These are phyloP conservation scores for Caenorhabditis uteleia DNA, from an alignment of 2,888 invertebrate species.

Conservation along the genomic window DNA sequence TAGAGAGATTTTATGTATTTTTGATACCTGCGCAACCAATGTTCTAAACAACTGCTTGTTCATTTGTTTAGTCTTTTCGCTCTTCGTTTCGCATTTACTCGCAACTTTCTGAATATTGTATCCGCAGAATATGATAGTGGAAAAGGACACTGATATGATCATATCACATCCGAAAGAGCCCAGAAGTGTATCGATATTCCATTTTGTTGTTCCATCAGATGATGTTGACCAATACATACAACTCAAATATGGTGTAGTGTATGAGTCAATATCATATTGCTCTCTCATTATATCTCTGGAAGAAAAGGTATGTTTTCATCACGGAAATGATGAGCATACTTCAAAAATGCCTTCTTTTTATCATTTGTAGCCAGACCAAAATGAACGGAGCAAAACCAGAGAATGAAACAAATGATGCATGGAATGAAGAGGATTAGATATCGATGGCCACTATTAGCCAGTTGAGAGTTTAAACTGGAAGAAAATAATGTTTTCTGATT, in stretches of 20 bases:
- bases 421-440: constrained; percentile 12
- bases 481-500: background rate
- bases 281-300: constrained; percentile 9
- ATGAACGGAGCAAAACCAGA: constrained; percentile 11
- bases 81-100: constrained; percentile 5
- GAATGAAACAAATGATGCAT: constrained; percentile 11
- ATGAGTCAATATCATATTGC: constrained; percentile 4
- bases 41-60: constrained; percentile 23
- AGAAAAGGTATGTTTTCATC: too few species aligned
- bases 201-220: constrained; percentile 1
- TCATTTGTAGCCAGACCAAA: constrained; percentile 13
- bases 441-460: constrained; percentile 1
- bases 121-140: constrained; percentile 11
- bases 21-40: constrained; percentile 12
- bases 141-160: constrained; percentile 12
- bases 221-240: constrained; percentile 20
- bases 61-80: constrained; percentile 13
- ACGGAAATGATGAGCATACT: constrained; percentile 2
- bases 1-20: too few species aligned
- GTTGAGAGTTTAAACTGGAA: constrained; percentile 9
- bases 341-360: constrained; percentile 18
- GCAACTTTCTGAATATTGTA: constrained; percentile 4
- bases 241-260: constrained; percentile 10
- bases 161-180: constrained; percentile 12
- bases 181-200: constrained; percentile 3